Percentiles rank a stretch among this genome's conserved stretches.
phyloP scores from a whole-genome alignment of 2,888 invertebrate genomes.

The Pristionchus mayeri region DNA sequence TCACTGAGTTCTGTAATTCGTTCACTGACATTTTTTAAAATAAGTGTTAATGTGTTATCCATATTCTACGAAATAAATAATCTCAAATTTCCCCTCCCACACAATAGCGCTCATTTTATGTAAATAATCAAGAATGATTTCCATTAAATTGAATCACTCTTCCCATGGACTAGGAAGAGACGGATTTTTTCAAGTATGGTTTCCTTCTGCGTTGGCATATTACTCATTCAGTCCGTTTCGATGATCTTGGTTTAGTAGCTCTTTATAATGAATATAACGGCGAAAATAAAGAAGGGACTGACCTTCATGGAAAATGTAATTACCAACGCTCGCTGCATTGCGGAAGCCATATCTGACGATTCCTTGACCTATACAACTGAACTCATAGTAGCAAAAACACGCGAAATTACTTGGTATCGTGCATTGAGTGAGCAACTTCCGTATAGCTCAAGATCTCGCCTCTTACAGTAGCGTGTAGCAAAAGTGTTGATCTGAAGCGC shows the following conservation, averaged over 20 bases:
- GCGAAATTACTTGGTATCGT: neutral
- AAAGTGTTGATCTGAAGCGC: neutral
- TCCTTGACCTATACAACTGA: neutral
- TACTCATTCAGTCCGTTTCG: too few relatives aligned
- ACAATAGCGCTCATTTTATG: neutral
- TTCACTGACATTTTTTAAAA: too few relatives aligned
- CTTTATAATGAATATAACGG: too few relatives aligned
- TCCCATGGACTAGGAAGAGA: too few relatives aligned
- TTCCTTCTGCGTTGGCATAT: neutral
- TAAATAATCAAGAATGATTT: neutral
- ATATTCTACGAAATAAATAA: neutral
- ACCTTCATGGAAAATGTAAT: neutral
- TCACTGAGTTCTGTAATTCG: conserved; percentile 5
- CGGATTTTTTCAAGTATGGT: neutral
- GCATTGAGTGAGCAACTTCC: neutral
- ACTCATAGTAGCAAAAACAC: neutral
- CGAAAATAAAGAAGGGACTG: too few relatives aligned
- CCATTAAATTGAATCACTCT: too few relatives aligned
- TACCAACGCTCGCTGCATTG: neutral
- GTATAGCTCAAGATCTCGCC: neutral
- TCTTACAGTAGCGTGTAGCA: neutral
- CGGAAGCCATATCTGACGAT: neutral
- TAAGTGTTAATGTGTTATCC: neutral
- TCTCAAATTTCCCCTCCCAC: neutral
- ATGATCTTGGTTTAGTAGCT: too few relatives aligned